Evolutionary conservation across 2,888 invertebrate species (phyloP).

Genomic region (Synergus itoensis): DNA sequence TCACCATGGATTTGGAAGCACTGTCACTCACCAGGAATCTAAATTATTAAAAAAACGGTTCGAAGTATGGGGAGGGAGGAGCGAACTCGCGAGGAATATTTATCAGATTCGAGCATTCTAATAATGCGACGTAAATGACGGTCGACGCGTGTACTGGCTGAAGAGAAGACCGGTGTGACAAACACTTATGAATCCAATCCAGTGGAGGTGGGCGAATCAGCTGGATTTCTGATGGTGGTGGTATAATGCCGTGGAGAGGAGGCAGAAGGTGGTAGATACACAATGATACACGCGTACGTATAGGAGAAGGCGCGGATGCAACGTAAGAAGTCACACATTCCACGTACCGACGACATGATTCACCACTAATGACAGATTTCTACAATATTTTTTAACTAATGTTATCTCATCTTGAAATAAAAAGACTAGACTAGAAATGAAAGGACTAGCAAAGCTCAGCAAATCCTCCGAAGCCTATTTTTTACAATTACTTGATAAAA

Average conservation of each 20-base stretch:
- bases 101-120: neutral
- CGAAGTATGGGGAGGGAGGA: neutral
- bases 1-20: conserved; percentile 21
- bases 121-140: conserved; percentile 47
- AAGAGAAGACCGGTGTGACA: conserved; percentile 57
- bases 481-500: neutral
- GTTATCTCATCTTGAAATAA: too few species aligned
- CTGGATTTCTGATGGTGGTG: conserved; percentile 52
- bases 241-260: conserved; percentile 25
- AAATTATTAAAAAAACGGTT: neutral
- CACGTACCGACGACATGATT: conserved; percentile 27
- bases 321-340: conserved; percentile 32
- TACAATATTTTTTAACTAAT: neutral
- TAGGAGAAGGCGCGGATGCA: conserved; percentile 32
- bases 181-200: conserved; percentile 56
- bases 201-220: conserved; percentile 58
- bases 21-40: neutral
- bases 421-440: too few species aligned
- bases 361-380: conserved; percentile 13
- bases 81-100: neutral
- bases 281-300: too few species aligned
- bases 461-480: too few species aligned
- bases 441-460: too few species aligned
- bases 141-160: conserved; percentile 54
- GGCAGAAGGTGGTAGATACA: neutral